Base-by-base conservation (phyloP, 2,113 vertebrate genomes). In the Sceloporus undulatus region DNA sequence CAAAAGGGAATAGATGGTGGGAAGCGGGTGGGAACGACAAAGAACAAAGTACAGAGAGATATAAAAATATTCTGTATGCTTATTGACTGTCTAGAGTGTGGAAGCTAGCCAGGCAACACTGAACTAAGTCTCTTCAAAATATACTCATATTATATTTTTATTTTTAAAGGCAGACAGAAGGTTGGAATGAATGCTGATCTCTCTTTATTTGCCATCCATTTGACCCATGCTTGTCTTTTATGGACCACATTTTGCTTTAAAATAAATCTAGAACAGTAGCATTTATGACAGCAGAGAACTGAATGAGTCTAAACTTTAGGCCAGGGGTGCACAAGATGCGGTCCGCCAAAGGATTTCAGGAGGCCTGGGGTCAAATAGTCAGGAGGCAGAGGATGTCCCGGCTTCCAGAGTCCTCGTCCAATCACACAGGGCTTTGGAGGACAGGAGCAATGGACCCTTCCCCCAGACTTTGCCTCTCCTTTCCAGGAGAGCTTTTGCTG, bases 51-150 rank as follows among this genome's bases (percentile, higher is more conserved):
- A 52, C 27, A 79, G 65, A 34, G 4, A 79, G 85, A 23, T 18
- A 70, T 19, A 5, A 54, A 79, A 70, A 18, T 66, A 77, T 5
- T 66, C 2, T 1, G 10, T 75, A 5, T 62, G 34, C 34, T 85
- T 75, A 85, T 85, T 59, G 56, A 85, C 56, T 66, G 38, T 38
- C 42, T 86, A 79, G 29, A 48, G 23, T 71, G 65, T 79, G n/a
- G 48, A 79, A 56, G n/a, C 29, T 27, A 71, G 48, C 66, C 23
- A 79, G 34, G 65, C 42, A 86, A 48, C 40, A 34, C 75, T 40
- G 73, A 85, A 21, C 11, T 70, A 25, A 34, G 14, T 9, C 23
- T 34, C 9, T 76, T 54, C 84, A 79, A 70, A 86, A 70, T 79
- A 54, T 23, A 54, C 40, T 25, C 40, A 84, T 54, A 84, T 23